Evolutionary conservation across 2,888 invertebrate genomes (phyloP), one percentile per base, ranked within the genome.

Genomic region (Stenotaenia linearis): DNA sequence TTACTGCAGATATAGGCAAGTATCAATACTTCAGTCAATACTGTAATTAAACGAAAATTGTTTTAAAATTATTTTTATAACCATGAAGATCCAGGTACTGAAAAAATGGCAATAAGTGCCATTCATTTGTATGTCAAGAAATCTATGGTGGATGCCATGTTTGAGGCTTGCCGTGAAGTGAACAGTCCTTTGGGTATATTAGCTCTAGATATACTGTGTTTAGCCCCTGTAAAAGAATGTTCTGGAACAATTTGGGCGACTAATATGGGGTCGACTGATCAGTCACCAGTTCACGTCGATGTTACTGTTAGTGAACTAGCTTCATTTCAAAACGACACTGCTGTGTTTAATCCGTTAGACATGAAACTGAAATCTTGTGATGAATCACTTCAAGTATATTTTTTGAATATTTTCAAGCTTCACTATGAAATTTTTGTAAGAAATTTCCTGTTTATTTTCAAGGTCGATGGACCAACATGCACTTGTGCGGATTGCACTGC

Each of bases 391-490:
- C n/a, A n/a, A n/a, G n/a, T n/a, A n/a, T n/a, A n/a, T n/a, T n/a
- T n/a, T n/a, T n/a, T n/a, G n/a, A n/a, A n/a, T n/a, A n/a, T n/a
- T n/a, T n/a, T n/a, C n/a, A n/a, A n/a, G n/a, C n/a, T n/a, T n/a
- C n/a, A n/a, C n/a, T n/a, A n/a, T n/a, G n/a, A n/a, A n/a, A n/a
- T n/a, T n/a, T n/a, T n/a, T 15, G 40, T 40, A 12, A 12, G 3
- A 37, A 37, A 37, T 1, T 35, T 6, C 35, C 5, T 15, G 12
- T 40, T 40, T 3, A 15, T 15, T 40, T 12, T 12, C 1, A 1
- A 40, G 40, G 4, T 40, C 10, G 40, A 40, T 40, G 40, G 40
- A 40, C 40, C 40, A 10, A 10, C 40, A 89, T 28, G 56, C 23
- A 56, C 56, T 7, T 56, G 56, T 18, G 21, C 18, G 9, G 56